Percentiles rank a stretch among this genome's conserved stretches.
phyloP scores from a whole-genome alignment of 2,797 vertebrate species.

The Clarias platycephalus region DNA sequence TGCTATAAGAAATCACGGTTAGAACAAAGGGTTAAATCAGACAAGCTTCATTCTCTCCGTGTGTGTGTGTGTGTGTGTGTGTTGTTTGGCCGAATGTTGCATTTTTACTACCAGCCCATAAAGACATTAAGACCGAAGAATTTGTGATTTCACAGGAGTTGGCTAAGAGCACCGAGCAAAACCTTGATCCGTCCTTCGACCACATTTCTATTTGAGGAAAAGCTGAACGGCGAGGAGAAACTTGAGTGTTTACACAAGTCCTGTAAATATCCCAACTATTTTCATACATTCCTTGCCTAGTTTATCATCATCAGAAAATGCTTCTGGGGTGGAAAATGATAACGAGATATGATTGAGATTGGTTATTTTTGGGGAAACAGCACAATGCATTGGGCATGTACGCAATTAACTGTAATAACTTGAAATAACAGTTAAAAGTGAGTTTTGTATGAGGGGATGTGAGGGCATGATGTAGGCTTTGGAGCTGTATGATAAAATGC shows the following conservation, averaged over 20 bases:
- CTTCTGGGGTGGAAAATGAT: conserved; percentile 39
- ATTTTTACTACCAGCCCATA: conserved; percentile 43
- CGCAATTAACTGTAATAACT: conserved; percentile 6
- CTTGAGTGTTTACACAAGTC: conserved; percentile 52
- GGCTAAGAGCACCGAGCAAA: conserved; percentile 35
- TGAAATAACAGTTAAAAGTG: background rate
- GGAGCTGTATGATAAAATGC: background rate
- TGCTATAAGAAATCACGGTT: background rate
- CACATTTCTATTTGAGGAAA: conserved; percentile 55
- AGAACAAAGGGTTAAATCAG: background rate
- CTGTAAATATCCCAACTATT: conserved; percentile 56
- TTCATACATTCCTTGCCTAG: conserved; percentile 50
- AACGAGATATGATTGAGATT: conserved; percentile 42
- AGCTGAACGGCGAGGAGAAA: conserved; percentile 48
- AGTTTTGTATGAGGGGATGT: background rate
- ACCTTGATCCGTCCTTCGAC: conserved; percentile 27
- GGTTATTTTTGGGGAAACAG: conserved; percentile 44
- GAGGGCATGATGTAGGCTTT: background rate
- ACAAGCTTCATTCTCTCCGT: background rate
- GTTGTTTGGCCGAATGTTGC: conserved; percentile 33
- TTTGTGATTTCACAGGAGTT: conserved; percentile 53
- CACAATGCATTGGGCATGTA: conserved; percentile 38
- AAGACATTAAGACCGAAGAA: conserved; percentile 47
- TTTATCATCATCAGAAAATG: conserved; percentile 49
- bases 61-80: conserved; percentile 18